Conservation (phyloP, 2,113 vertebrate genomes). For the Drymodes brunneopygia region DNA sequence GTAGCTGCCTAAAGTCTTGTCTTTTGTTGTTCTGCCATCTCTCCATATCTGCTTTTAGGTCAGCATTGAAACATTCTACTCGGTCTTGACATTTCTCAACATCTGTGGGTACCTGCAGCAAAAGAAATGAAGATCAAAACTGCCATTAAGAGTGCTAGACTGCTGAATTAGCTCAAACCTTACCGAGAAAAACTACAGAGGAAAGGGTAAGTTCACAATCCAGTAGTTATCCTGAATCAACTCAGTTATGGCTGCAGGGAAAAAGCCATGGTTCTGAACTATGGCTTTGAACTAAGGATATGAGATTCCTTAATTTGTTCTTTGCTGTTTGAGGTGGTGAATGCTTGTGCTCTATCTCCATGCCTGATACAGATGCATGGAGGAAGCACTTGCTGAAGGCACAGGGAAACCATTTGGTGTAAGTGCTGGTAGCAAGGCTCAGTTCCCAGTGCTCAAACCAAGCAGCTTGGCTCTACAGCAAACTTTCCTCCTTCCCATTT, state of each 20-base stretch:
- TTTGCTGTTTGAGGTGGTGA: neutral
- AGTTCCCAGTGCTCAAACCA: neutral
- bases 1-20: constrained; percentile 93
- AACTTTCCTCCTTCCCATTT: neutral
- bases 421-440: neutral
- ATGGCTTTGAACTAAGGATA: neutral
- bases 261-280: neutral
- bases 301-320: neutral
- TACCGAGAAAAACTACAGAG: neutral
- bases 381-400: neutral
- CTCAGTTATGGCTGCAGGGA: neutral
- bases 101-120: constrained; percentile 82
- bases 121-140: neutral
- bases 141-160: neutral
- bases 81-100: constrained; percentile 96
- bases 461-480: neutral
- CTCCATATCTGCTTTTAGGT: constrained; percentile 98
- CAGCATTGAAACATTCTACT: constrained; percentile 95
- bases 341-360: neutral
- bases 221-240: neutral
- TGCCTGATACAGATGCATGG: fast-evolving
- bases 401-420: neutral
- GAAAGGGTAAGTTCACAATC: neutral
- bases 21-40: constrained; percentile 96
- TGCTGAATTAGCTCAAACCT: neutral